Evolutionary conservation across 2,888 invertebrate genomes (phyloP).

Genomic region (Biston stratarius): DNA sequence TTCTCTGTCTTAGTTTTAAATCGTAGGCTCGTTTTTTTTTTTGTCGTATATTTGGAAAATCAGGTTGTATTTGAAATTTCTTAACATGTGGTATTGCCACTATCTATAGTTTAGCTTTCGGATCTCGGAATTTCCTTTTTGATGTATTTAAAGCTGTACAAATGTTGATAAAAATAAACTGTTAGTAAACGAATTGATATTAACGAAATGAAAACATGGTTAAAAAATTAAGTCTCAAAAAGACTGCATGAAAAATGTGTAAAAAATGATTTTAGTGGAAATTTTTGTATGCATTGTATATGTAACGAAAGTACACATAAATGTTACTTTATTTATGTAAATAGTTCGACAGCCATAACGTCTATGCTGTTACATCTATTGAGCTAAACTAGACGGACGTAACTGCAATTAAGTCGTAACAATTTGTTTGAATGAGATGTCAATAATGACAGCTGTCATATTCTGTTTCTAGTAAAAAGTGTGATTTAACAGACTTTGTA

Average conservation of each 20-base stretch:
- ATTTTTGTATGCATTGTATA: constrained; percentile 15
- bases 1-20: constrained; percentile 37
- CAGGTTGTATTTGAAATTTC: constrained; percentile 18
- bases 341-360: constrained; percentile 40
- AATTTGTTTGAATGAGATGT: too few relatives aligned
- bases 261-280: constrained; percentile 26
- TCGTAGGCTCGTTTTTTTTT: constrained; percentile 41
- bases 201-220: constrained; percentile 26
- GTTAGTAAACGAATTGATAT: constrained; percentile 33
- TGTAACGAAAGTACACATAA: not conserved
- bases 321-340: constrained; percentile 29
- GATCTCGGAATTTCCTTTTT: constrained; percentile 35
- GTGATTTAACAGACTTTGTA: not conserved
- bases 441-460: not conserved
- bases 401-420: too few relatives aligned
- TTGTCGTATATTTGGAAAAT: constrained; percentile 34
- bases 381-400: too few relatives aligned
- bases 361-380: not conserved
- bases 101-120: constrained; percentile 16
- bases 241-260: constrained; percentile 37
- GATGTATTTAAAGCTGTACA: constrained; percentile 35
- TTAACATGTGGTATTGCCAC: not conserved
- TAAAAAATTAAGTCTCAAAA: constrained; percentile 34
- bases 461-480: too few relatives aligned
- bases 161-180: constrained; percentile 35